Base-by-base conservation (phyloP, 2,113 vertebrate species). In the Bubo bubo region DNA sequence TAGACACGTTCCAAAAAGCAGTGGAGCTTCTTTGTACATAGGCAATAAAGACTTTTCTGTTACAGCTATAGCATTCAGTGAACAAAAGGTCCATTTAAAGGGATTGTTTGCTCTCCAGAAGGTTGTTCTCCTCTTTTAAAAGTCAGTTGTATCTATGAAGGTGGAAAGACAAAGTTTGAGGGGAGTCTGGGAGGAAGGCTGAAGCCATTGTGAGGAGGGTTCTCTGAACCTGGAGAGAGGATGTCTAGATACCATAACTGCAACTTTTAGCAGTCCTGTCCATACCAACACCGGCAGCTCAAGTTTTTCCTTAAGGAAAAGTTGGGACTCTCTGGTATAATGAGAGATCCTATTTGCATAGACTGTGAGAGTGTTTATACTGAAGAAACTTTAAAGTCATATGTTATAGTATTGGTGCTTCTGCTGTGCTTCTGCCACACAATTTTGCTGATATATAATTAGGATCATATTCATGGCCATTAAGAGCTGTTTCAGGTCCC, bases 131-230 rank as follows among this genome's bases (percentile, higher is more conserved):
- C 9, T 66, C 37, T 60, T 81, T 56, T 34, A 56, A 73, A 86
- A 53, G 41, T 0, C 24, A 55, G 2, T 14, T 87, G 5, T 34
- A 16, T 11, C 77, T 66, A 3, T 27, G 14, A 77, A 52, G 13
- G 12, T 58, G 22, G 19, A 84, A 88, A 23, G 34, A 82, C 32
- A 59, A 90, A 92, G 6, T 15, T 47, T 12, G 30, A 73, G 14
- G 2, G 6, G 30, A 53, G 11, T 73, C 9, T 35, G 13, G 15
- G 28, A 76, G 27, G 37, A 79, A 90, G 21, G 8, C 77, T 79
- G 4, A 7, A 56, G 24, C 34, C 6, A 0, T 10, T 79, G 34
- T 45, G 28, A 62, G 32, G 30, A 71, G 21, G 1, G 4, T 19
- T 53, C 30, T 85, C 47, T 35, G 50, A 50, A 50, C 8, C 27